Percentiles rank a stretch among this genome's conserved stretches.
phyloP scores from a whole-genome alignment of 1,140 invertebrate species.

The Lineus longissimus region DNA sequence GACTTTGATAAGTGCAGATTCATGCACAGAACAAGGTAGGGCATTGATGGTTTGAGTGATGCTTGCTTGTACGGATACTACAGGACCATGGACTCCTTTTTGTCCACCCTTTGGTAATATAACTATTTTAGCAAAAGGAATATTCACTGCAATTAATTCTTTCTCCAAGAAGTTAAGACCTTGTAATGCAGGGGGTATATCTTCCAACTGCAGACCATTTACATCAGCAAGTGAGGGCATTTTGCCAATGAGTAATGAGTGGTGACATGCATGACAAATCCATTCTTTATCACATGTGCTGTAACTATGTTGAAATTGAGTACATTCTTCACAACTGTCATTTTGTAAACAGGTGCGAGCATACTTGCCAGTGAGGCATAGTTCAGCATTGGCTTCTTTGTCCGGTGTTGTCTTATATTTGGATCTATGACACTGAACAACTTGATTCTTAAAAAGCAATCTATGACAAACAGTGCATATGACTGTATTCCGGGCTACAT shows the following conservation, averaged over 20 bases:
- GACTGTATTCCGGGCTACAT: neutral
- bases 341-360: neutral
- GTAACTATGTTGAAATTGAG: too few relatives aligned
- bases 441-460: neutral
- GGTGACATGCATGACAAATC: conserved; percentile 3
- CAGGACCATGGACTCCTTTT: neutral
- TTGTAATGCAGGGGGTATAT: neutral
- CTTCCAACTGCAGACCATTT: neutral
- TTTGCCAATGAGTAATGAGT: neutral
- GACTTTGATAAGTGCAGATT: neutral
- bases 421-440: neutral
- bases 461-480: conserved; percentile 1
- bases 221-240: neutral
- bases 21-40: neutral
- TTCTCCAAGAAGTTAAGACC: neutral
- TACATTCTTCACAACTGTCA: neutral
- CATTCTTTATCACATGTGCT: neutral
- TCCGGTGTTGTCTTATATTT: neutral
- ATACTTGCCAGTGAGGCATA: neutral
- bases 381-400: neutral
- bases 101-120: neutral
- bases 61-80: neutral
- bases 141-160: neutral
- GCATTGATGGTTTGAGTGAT: neutral
- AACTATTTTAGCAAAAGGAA: neutral